Evolutionary conservation across 2,113 vertebrate species (phyloP), one percentile per base, ranked within the genome.

Genomic region (Mola mola): DNA sequence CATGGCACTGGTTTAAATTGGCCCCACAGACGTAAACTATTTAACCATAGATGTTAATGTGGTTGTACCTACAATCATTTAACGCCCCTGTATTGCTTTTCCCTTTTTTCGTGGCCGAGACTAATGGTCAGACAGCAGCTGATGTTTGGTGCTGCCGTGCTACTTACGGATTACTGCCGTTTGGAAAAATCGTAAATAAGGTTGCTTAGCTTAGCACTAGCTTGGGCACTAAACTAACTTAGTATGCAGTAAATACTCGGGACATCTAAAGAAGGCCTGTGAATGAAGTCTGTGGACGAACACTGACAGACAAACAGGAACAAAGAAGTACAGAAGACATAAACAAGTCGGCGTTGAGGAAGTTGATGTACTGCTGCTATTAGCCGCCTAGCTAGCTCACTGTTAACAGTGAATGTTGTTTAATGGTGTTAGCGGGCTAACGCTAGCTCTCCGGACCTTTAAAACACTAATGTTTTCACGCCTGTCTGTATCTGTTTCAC

Each of bases 371-470:
- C 21, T 55, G 1, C 24, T 68, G 28, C 37, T 33, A 52, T 57
- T 68, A 75, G 66, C 63, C 72, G 29, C 43, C 44, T 21, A 60
- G 53, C 70, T 75, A 58, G 50, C 56, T 65, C 10, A 4, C 43
- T 62, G 46, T 69, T 25, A 58, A 33, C 52, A 25, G 22, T n/a
- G 8, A 22, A 12, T 75, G 57, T 66, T 75, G 62, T 55, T 76
- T 24, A 46, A 37, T 48, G 63, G 8, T 67, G 66, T 66, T 72
- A 83, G 75, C 75, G 10, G 10, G 87, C 78, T 89, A 84, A 66
- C 60, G 58, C 28, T 72, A 79, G 76, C 73, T 47, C 2, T 5
- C 9, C 28, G 13, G 73, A 78, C 79, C 75, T 84, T 57, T 16
- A 24, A 43, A 52, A 36, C 5, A 34, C 17, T 50, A 33, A 5